Evolutionary conservation across 2,797 vertebrate genomes (phyloP).

Genomic region (Arrhamphus sclerolepis): DNA sequence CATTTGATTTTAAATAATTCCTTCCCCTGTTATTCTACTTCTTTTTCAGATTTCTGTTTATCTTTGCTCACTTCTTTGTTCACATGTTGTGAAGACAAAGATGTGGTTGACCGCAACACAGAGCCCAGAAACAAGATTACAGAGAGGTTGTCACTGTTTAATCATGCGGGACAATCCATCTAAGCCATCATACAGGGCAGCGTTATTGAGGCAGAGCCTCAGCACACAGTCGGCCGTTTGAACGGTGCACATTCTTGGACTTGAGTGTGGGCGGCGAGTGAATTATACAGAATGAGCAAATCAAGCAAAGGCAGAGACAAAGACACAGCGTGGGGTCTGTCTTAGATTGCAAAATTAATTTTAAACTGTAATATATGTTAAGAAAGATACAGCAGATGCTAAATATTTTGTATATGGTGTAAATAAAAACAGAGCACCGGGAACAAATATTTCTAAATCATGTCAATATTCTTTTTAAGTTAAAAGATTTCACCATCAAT

Average conservation of each 20-base stretch:
- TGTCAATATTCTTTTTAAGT: too few species aligned
- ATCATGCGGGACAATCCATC: constrained; percentile 69
- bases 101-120: constrained; percentile 54
- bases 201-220: constrained; percentile 42
- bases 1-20: neutral
- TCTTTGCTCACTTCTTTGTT: neutral
- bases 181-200: constrained; percentile 41
- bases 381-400: too few species aligned
- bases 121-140: constrained; percentile 62
- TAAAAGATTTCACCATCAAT: too few species aligned
- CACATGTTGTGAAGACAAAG: constrained; percentile 34
- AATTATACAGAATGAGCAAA: constrained; percentile 57
- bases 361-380: neutral
- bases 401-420: too few species aligned
- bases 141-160: constrained; percentile 27
- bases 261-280: constrained; percentile 68
- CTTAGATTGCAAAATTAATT: constrained; percentile 1
- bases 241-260: constrained; percentile 71
- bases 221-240: constrained; percentile 68
- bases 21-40: too few species aligned
- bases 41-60: neutral
- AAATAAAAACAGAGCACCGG: too few species aligned
- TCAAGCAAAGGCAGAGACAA: constrained; percentile 43
- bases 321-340: constrained; percentile 63
- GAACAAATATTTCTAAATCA: too few species aligned